Conservation (phyloP, 2,113 vertebrate genomes). For the Muntiacus muntjak region DNA sequence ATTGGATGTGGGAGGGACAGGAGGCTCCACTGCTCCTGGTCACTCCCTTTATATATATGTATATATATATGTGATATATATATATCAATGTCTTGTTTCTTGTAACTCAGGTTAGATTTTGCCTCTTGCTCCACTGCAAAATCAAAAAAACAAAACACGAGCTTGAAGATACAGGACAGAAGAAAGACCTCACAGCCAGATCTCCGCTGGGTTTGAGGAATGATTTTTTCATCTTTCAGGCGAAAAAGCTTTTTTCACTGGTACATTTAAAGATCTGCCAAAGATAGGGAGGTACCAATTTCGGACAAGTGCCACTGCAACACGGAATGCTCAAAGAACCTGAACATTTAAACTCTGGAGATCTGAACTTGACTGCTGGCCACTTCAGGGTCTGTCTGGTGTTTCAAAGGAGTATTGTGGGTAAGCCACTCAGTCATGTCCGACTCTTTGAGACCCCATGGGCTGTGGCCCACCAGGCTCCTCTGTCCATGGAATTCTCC, state of each 20-base stretch:
- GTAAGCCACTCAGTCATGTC: not conserved
- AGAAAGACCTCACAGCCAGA: not conserved
- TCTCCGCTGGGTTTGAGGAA: not conserved
- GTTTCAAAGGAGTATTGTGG: not conserved
- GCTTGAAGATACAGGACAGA: constrained; percentile 33
- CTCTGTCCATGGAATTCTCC: not conserved
- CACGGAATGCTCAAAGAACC: not conserved
- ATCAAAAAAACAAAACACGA: not conserved
- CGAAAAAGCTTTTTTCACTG: not conserved
- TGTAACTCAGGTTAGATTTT: not conserved
- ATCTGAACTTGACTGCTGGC: not conserved
- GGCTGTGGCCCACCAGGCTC: not conserved
- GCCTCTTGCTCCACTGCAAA: constrained; percentile 26
- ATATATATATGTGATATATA: no score
- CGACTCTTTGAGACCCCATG: not conserved
- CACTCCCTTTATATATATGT: not conserved
- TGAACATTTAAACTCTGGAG: not conserved
- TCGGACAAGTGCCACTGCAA: not conserved
- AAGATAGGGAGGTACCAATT: not conserved
- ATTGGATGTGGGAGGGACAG: not conserved
- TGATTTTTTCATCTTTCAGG: not conserved
- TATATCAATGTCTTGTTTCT: not conserved
- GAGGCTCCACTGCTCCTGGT: not conserved
- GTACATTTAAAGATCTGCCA: not conserved
- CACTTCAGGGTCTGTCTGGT: not conserved